These are phyloP conservation scores for Plectropomus leopardus DNA, from an alignment of 2,113 vertebrate species.

Conservation along the genomic window DNA sequence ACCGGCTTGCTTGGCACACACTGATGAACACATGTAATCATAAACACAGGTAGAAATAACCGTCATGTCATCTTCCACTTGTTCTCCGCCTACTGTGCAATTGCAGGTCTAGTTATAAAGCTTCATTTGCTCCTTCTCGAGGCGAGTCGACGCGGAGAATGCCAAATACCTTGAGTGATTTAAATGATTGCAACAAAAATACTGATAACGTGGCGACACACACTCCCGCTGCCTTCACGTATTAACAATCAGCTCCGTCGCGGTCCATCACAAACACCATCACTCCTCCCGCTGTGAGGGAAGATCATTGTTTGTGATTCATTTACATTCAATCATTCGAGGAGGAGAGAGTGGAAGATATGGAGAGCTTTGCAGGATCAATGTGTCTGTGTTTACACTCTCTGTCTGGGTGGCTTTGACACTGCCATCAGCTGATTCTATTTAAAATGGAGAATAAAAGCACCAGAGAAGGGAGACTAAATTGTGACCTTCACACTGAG, in stretches of 20 bases:
- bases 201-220: not conserved
- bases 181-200: conserved; percentile 41
- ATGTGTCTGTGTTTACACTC: conserved; percentile 47
- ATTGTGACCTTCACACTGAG: not conserved
- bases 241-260: conserved; percentile 20
- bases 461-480: not conserved
- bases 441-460: not conserved
- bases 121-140: conserved; percentile 44
- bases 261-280: conserved; percentile 26
- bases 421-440: not conserved
- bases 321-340: conserved; percentile 44
- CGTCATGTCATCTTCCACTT: conserved; percentile 24
- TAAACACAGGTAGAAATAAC: conserved; percentile 34
- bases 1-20: conserved; percentile 22
- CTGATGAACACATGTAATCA: conserved; percentile 31
- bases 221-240: conserved; percentile 20
- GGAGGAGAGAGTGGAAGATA: conserved; percentile 14
- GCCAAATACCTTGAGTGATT: conserved; percentile 19
- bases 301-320: conserved; percentile 39
- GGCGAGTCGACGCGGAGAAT: conserved; percentile 23
- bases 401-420: conserved; percentile 7
- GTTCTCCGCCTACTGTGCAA: conserved; percentile 20
- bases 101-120: conserved; percentile 23
- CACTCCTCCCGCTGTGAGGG: conserved; percentile 34
- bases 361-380: conserved; percentile 18